Percentiles rank a stretch among this genome's conserved stretches.
phyloP scores from a whole-genome alignment of 2,797 vertebrate genomes.

The Lepus townsendii region DNA sequence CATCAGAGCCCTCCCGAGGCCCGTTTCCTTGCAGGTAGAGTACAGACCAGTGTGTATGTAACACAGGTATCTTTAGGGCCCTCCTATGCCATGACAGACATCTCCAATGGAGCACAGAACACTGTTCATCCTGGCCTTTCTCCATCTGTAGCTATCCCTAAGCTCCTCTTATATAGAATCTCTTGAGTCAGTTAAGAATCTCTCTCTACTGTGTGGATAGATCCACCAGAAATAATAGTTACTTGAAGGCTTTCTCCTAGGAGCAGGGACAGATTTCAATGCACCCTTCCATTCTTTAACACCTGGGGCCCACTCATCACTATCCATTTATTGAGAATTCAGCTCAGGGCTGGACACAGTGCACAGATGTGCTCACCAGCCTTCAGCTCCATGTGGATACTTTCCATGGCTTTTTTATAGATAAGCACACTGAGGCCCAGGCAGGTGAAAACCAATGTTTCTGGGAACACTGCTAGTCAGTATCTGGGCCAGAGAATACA shows the following conservation, averaged over 20 bases:
- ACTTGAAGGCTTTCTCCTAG: not conserved
- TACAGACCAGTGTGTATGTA: not conserved
- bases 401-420: not conserved
- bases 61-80: not conserved
- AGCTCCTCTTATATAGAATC: not conserved
- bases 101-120: not conserved
- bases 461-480: not conserved
- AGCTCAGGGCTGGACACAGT: not conserved
- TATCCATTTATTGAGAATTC: not conserved
- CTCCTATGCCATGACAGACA: not conserved
- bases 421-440: not conserved
- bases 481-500: not conserved
- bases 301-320: not conserved
- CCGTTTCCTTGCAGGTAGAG: not conserved
- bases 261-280: not conserved
- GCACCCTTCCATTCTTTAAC: not conserved
- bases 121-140: not conserved
- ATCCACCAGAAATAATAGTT: not conserved
- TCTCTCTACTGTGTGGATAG: not conserved
- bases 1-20: not conserved
- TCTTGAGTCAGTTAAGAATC: not conserved
- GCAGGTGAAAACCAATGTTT: not conserved
- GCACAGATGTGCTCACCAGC: not conserved
- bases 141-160: not conserved
- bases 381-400: not conserved